Conservation (phyloP, 2,113 vertebrate genomes). For the Halcyon malimbica region DNA sequence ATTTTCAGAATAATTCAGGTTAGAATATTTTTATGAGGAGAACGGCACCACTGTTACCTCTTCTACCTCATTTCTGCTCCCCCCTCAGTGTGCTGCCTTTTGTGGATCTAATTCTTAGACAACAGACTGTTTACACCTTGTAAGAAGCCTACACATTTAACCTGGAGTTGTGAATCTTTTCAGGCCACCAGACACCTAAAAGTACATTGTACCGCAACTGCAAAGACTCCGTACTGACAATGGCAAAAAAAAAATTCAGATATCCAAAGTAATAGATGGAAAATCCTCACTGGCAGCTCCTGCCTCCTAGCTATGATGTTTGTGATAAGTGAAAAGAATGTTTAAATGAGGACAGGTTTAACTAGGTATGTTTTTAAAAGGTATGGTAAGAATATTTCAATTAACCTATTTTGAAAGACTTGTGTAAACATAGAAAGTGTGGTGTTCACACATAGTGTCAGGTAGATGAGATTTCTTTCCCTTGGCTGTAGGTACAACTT, state of each 20-base stretch:
- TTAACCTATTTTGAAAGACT: neutral
- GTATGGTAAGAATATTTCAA: neutral
- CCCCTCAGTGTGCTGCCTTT: neutral
- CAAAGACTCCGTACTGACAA: neutral
- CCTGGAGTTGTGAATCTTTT: neutral
- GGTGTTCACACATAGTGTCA: neutral
- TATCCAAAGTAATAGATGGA: neutral
- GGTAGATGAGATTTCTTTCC: neutral
- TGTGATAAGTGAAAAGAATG: neutral
- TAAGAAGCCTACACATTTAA: neutral
- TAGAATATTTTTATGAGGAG: neutral
- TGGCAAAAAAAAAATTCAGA: neutral
- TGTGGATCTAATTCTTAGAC: neutral
- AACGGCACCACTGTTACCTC: rapidly evolving
- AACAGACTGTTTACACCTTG: neutral
- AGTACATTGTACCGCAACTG: neutral
- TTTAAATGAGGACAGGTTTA: neutral
- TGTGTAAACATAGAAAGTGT: neutral
- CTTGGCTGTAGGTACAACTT: neutral
- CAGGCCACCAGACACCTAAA: neutral
- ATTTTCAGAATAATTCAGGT: neutral
- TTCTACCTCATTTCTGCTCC: neutral
- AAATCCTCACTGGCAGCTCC: neutral
- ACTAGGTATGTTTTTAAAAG: neutral
- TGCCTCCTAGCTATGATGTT: neutral